Conservation (phyloP, 2,888 invertebrate genomes). For the Hirudinaria manillensis region DNA sequence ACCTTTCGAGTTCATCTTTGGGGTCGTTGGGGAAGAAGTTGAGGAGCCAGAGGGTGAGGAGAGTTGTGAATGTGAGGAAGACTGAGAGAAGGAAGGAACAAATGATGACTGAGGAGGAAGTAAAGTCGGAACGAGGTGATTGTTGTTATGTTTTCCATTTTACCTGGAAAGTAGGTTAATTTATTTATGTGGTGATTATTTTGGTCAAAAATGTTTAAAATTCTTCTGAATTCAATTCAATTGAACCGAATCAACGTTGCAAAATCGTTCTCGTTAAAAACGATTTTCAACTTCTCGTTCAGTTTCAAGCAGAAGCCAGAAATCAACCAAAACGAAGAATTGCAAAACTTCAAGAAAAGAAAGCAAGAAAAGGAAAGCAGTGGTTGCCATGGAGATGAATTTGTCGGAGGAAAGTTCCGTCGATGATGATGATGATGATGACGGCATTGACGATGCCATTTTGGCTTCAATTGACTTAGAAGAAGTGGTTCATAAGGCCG, state of each 20-base stretch:
- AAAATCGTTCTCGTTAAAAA: not conserved
- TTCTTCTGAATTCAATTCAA: too few species aligned
- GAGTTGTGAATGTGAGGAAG: not conserved
- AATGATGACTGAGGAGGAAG: not conserved
- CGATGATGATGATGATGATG: conserved; percentile 19
- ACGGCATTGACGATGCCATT: not conserved
- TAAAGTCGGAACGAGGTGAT: too few species aligned
- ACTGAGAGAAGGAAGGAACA: not conserved
- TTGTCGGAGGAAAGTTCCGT: conserved; percentile 11
- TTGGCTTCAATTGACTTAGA: conserved; percentile 7
- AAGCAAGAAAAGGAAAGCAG: not conserved
- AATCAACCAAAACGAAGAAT: too few species aligned
- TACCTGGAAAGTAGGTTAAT: not conserved
- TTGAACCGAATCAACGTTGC: too few species aligned
- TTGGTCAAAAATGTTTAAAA: too few species aligned
- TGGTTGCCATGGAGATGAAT: not conserved
- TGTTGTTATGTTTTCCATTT: not conserved
- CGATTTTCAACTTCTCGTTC: too few species aligned
- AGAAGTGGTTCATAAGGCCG: not conserved
- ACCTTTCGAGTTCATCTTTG: not conserved
- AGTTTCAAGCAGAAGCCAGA: too few species aligned
- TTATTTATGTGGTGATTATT: not conserved
- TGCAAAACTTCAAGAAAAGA: too few species aligned
- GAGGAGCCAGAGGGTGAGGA: conserved; percentile 9
- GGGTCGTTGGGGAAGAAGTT: not conserved